A percentile compares a stretch with the other conserved stretches of the same genome.
phyloP scores from a whole-genome alignment of 2,113 vertebrate genomes.

The Parotia lawesii region DNA sequence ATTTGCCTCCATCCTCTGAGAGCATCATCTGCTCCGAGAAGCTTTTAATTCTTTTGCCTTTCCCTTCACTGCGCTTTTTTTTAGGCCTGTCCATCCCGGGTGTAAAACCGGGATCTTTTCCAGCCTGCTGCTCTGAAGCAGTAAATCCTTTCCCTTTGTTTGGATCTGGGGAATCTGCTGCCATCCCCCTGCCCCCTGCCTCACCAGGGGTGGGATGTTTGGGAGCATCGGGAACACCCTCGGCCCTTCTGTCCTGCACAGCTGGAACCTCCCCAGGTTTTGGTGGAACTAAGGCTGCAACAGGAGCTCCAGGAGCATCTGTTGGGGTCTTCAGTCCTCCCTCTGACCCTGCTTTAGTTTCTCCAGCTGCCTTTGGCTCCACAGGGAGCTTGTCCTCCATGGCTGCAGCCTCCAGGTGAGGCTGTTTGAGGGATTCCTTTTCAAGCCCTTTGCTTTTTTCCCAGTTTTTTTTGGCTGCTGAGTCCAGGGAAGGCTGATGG shows the following conservation, averaged over 20 bases:
- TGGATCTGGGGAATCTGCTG: neutral
- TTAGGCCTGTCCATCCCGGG: neutral
- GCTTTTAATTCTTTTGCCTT: constrained; percentile 22
- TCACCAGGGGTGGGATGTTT: neutral
- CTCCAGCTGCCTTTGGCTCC: neutral
- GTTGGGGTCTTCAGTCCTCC: fast-evolving
- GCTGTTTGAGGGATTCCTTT: neutral
- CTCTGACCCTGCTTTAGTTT: neutral
- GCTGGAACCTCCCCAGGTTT: neutral
- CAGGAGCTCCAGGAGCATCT: neutral
- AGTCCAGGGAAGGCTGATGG: neutral
- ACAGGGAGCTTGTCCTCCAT: fast-evolving
- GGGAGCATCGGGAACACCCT: neutral
- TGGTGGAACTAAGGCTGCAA: neutral
- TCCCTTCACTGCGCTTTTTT: constrained; percentile 56
- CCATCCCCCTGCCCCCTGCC: neutral
- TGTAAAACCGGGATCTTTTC: neutral
- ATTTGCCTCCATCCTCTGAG: neutral
- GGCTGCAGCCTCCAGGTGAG: neutral
- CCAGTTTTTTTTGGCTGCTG: neutral
- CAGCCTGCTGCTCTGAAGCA: neutral
- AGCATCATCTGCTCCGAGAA: neutral
- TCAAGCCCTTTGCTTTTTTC: neutral
- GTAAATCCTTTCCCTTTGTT: neutral
- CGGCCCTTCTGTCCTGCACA: neutral